phyloP scores from a whole-genome alignment of 2,888 invertebrate species.

The Eristalis arbustorum region DNA sequence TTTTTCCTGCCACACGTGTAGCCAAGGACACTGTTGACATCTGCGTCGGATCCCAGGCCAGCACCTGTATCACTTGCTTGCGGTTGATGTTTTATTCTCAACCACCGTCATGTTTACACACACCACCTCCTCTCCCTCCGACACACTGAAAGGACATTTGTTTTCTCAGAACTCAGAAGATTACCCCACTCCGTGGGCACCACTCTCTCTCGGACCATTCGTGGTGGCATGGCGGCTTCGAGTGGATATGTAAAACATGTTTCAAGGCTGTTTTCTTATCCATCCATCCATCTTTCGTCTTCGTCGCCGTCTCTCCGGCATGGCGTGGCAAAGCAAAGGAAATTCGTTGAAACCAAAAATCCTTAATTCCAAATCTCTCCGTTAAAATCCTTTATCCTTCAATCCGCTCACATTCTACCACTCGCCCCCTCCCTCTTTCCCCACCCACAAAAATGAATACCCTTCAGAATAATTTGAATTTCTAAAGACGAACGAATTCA shows the following conservation, averaged over 20 bases:
- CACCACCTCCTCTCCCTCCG: background rate
- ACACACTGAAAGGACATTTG: background rate
- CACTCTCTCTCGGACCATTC: background rate
- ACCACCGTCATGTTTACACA: background rate
- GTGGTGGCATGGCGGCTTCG: background rate
- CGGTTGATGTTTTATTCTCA: background rate
- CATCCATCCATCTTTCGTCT: constrained; percentile 6
- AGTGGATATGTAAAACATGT: constrained; percentile 41
- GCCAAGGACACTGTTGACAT: background rate
- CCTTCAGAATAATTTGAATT: constrained; percentile 42
- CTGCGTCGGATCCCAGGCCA: background rate
- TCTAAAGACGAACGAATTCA: constrained; percentile 37
- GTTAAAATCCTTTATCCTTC: constrained; percentile 27
- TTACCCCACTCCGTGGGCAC: background rate
- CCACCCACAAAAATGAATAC: background rate
- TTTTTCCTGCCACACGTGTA: background rate
- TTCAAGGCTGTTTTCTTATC: constrained; percentile 39
- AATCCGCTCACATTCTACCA: background rate
- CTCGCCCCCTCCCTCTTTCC: background rate
- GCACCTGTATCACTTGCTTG: background rate
- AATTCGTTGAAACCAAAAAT: constrained; percentile 42
- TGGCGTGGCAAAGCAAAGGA: constrained; percentile 2
- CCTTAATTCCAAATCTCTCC: constrained; percentile 37
- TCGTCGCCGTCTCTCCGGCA: background rate
- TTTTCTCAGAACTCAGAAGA: background rate